These are phyloP conservation scores for Hydrophis major DNA, from an alignment of 2,797 vertebrate species.

Conservation along the genomic window DNA sequence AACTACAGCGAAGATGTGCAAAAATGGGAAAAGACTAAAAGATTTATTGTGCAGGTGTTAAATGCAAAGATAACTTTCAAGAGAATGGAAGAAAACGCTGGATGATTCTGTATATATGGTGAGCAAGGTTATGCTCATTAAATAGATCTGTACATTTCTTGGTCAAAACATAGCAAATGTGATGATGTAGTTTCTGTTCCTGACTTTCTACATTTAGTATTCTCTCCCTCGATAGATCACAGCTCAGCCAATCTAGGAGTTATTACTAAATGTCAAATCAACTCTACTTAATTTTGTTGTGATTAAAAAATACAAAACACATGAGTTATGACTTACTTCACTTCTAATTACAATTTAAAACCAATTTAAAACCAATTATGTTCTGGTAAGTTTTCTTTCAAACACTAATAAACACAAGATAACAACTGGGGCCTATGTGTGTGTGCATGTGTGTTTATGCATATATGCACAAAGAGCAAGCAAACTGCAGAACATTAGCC, in stretches of 20 bases:
- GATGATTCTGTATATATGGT: neutral
- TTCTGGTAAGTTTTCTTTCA: conserved; percentile 53
- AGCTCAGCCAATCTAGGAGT: conserved; percentile 16
- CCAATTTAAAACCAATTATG: conserved; percentile 71
- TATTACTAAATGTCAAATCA: conserved; percentile 15
- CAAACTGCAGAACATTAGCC: conserved; percentile 60
- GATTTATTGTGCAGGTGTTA: neutral
- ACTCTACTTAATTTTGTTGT: conserved; percentile 48
- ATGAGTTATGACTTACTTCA: conserved; percentile 58
- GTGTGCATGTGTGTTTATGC: neutral
- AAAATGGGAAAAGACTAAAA: neutral
- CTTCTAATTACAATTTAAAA: conserved; percentile 73
- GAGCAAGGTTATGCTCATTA: neutral
- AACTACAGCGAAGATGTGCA: neutral
- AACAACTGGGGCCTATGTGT: neutral
- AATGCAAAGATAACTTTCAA: neutral
- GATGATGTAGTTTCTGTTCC: neutral
- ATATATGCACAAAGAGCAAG: conserved; percentile 47
- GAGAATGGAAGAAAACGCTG: no score
- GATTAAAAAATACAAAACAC: conserved; percentile 56
- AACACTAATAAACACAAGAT: conserved; percentile 68
- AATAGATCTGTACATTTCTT: neutral
- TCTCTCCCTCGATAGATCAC: neutral
- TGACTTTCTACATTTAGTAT: neutral
- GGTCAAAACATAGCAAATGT: neutral